Conservation (phyloP, 2,113 vertebrate species). For the Vulpes vulpes region DNA sequence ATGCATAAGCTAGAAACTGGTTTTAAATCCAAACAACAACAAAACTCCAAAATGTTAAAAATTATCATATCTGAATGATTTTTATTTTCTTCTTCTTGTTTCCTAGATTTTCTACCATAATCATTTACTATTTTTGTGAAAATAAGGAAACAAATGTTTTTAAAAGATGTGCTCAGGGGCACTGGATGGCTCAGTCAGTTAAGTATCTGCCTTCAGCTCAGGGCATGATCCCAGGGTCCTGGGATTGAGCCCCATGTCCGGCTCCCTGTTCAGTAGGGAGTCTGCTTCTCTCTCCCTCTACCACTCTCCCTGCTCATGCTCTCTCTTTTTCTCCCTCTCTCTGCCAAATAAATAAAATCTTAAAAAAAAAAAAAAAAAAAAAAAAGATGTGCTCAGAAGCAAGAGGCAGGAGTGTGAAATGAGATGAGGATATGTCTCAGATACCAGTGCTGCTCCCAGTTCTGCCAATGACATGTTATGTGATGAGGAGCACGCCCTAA, state of each 20-base stretch:
- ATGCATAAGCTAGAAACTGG: not conserved
- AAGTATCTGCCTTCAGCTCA: no score
- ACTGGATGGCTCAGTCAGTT: no score
- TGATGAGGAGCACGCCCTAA: not conserved
- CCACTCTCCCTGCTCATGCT: no score
- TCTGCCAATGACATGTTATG: not conserved
- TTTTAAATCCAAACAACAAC: not conserved
- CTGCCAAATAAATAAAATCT: no score
- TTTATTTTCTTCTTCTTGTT: conserved; percentile 16
- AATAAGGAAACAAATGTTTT: not conserved
- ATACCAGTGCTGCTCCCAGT: not conserved
- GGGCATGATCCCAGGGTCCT: no score
- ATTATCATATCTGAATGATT: not conserved
- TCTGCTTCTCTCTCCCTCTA: no score
- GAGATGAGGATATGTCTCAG: not conserved
- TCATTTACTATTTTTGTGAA: not conserved
- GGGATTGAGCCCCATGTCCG: no score
- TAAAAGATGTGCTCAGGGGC: not conserved
- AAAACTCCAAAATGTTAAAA: not conserved
- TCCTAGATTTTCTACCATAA: not conserved
- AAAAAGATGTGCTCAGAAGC: not conserved
- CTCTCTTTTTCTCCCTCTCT: no score
- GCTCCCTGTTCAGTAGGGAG: no score
- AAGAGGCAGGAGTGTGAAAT: not conserved
- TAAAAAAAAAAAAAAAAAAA: no score